Conservation (phyloP, 2,113 vertebrate species). For the Hippoglossus stenolepis region DNA sequence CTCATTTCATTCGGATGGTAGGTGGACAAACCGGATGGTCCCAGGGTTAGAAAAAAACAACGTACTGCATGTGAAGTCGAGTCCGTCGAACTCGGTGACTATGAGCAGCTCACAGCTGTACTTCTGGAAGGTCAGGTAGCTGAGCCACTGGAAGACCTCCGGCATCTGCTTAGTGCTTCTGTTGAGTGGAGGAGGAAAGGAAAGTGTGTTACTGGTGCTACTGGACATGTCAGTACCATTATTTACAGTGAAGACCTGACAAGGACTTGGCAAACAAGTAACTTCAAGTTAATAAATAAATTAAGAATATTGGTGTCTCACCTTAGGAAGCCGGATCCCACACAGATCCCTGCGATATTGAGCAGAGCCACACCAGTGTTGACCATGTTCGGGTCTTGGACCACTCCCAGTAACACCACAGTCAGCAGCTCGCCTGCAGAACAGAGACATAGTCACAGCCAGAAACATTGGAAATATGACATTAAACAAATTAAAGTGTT, state of each 20-base stretch:
- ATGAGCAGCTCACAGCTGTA: constrained; percentile 93
- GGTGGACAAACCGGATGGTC: neutral
- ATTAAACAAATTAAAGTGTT: neutral
- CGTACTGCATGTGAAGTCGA: constrained; percentile 94
- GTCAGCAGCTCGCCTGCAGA: constrained; percentile 87
- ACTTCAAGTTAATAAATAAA: neutral
- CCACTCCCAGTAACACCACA: constrained; percentile 89
- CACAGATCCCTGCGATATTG: constrained; percentile 88
- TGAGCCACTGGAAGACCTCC: constrained; percentile 87
- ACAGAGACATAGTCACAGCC: neutral
- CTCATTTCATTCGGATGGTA: neutral
- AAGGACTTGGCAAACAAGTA: neutral
- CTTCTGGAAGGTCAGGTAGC: constrained; percentile 96
- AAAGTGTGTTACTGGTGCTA: neutral
- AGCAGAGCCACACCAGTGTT: constrained; percentile 90
- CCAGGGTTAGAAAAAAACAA: constrained; percentile 20
- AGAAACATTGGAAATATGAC: neutral
- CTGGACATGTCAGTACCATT: neutral
- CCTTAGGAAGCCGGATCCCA: constrained; percentile 93
- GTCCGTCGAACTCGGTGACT: constrained; percentile 92
- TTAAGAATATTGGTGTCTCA: constrained; percentile 61
- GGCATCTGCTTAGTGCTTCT: constrained; percentile 92
- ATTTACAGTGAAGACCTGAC: constrained; percentile 1
- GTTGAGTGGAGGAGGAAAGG: constrained; percentile 54
- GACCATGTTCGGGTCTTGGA: constrained; percentile 91